Evolutionary conservation across 2,113 vertebrate genomes (phyloP).

Genomic region (Brevimyrus niger): DNA sequence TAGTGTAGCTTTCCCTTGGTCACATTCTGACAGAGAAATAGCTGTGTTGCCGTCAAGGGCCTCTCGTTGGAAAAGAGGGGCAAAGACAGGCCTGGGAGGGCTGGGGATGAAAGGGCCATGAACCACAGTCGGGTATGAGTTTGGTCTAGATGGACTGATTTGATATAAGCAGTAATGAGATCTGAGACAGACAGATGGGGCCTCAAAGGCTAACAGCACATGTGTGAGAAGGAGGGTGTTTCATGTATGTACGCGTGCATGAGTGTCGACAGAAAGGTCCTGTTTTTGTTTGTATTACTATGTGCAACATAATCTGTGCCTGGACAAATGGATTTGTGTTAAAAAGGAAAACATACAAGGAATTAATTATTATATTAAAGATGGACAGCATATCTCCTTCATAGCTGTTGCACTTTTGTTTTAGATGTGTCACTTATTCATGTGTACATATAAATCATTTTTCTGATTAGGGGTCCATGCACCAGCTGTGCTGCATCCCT

Average conservation of each 20-base stretch:
- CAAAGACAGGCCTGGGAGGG: not conserved
- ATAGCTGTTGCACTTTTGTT: not conserved
- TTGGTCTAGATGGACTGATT: not conserved
- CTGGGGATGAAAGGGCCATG: not conserved
- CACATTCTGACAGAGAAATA: not conserved
- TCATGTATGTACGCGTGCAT: not conserved
- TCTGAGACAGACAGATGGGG: constrained; percentile 5
- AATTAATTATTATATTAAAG: not conserved
- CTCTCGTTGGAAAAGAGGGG: not conserved
- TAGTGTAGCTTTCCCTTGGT: not conserved
- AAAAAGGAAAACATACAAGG: not conserved
- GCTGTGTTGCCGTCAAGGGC: not conserved
- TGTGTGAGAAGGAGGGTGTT: not conserved
- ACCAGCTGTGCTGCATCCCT: not conserved
- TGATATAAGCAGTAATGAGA: not conserved
- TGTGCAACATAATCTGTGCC: not conserved
- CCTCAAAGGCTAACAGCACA: not conserved
- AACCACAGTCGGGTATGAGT: not conserved
- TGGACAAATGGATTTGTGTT: not conserved
- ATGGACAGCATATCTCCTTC: not conserved
- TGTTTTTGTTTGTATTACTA: not conserved
- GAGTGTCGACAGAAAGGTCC: not conserved
- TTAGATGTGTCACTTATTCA: not conserved
- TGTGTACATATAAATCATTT: not conserved
- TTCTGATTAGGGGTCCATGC: not conserved